Evolutionary conservation across 2,888 invertebrate species (phyloP), one percentile per base, ranked within the genome.

Genomic region (Galerucella pusilla): DNA sequence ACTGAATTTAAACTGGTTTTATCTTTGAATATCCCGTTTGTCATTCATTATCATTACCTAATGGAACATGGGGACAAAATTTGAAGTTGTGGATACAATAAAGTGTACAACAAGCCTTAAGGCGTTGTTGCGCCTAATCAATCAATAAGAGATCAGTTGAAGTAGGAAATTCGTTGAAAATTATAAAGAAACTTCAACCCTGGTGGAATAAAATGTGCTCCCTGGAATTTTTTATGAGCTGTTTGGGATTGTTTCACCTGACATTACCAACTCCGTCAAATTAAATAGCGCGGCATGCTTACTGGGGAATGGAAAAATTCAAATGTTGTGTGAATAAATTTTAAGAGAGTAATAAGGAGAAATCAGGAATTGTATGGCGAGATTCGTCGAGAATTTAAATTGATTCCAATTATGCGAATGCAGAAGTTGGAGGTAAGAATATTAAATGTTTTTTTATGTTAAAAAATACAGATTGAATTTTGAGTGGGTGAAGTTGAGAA

Each of bases 351-450:
- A 75, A 74, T 75, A 76, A 79, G 68, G 71, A 42, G 67, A 71
- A 76, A 77, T 75, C 71, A 69, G 75, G 75, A 79, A 77, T 75
- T 73, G 70, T 73, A 74, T 73, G 71, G 71, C 76, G 67, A 74
- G 75, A 63, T 59, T 61, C 69, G 76, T 71, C 75, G 73, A 71
- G 79, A 79, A 79, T 79, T 76, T 76, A 75, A 79, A 79, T 79
- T 69, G 73, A 76, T 75, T 71, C 68, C 76, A 76, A 77, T 77
- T 76, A 68, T 71, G 68, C 69, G 67, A 70, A 70, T 59, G 61
- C 68, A 57, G 69, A 60, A 69, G 35, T 60, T 73, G 72, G 60
- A 72, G 69, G 66, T 72, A 69, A 64, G 68, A 75, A 69, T 75
- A 69, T 35, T 35, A 73, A 71, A 71, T 35, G 66, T 59, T 71